Evolutionary conservation across 2,888 invertebrate genomes (phyloP), one percentile per base, ranked within the genome.

Genomic region (Pollenia angustigena): DNA sequence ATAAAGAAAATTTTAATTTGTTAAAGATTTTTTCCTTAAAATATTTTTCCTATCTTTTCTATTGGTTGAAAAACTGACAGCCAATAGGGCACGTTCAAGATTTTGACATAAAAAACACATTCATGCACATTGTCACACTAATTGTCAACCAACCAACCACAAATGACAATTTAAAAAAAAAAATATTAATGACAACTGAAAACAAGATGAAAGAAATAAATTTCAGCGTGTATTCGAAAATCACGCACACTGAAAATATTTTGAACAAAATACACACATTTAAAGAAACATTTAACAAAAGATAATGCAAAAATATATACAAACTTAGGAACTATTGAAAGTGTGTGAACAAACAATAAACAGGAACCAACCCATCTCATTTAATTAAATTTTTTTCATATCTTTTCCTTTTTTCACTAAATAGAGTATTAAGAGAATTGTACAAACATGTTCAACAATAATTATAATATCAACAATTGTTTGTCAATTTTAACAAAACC

Each of bases 301-400:
- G 11, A 75, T 42, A 40, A 64, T 62, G 44, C 18, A 40, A 68
- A 58, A 58, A 58, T 18, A 18, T 64, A 60, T 48, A 50, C n/a
- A 62, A 62, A 66, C 74, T 52, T 54, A 2, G 42, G 56, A 66
- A 50, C 11, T 66, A 82, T 58, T 64, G 64, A 58, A 52, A 66
- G 50, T 58, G 50, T 74, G 48, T 62, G 68, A 68, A 68, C 69
- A 56, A 62, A 89, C 88, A 89, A 88, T 84, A 85, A 76, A 69
- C 85, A 88, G 87, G 87, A 88, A 88, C 88, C 87, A 87, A 79
- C 85, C 87, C 87, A 85, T 88, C 81, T 82, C 66, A 84, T 78
- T 72, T 68, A 71, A 79, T 83, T 69, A 81, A 85, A 44, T 23
- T 75, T 48, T 18, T 64, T 11, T 9, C 11, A 11, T 44, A 40